Evolutionary conservation across 2,797 vertebrate genomes (phyloP), one percentile per base, ranked within the genome.

Genomic region (Tadarida brasiliensis): DNA sequence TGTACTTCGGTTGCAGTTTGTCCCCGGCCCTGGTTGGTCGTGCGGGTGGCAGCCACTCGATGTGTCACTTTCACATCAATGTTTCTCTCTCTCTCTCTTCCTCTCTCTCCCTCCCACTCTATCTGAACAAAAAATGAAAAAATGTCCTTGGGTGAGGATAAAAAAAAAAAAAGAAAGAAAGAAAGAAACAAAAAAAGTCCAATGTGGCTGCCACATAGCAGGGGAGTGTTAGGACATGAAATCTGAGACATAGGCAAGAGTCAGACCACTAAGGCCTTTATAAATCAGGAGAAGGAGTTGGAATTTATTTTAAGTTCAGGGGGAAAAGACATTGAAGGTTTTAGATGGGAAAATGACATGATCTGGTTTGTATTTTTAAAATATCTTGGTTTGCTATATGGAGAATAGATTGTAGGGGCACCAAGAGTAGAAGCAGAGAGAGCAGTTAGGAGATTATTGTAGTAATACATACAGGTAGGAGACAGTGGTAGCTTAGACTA

Each of bases 281-380:
- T 78, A 88, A 90, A 19, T 87, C 57, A 77, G 65, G 59, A 10
- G 73, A 70, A 49, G 28, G 59, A 82, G 59, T 93, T 95, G 65
- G 67, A 28, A 76, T 80, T 80, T 85, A 82, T 70, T 86, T 74
- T 95, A 73, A 91, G 22, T 88, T 87, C 22, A 44, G 15, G 19
- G 35, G 24, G 33, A 26, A 80, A 93, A 73, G 51, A 63, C 65
- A 24, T 35, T 59, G 56, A 54, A 87, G n/a, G 7, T 76, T 87
- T 65, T 95, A 85, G 83, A 39, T 35, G 65, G 49, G 77, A 87
- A 87, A 61, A 61, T 59, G 51, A 73, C 33, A 26, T 39, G 7
- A 44, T 83, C 63, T 47, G 20, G 14, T 80, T 94, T 94, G 11
- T 90, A 68, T 17, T 94, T 85, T 95, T 70, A 7, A 90, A 93